Percentiles rank a stretch among this genome's conserved stretches.
phyloP scores from a whole-genome alignment of 2,113 vertebrate species.

The Bos taurus region DNA sequence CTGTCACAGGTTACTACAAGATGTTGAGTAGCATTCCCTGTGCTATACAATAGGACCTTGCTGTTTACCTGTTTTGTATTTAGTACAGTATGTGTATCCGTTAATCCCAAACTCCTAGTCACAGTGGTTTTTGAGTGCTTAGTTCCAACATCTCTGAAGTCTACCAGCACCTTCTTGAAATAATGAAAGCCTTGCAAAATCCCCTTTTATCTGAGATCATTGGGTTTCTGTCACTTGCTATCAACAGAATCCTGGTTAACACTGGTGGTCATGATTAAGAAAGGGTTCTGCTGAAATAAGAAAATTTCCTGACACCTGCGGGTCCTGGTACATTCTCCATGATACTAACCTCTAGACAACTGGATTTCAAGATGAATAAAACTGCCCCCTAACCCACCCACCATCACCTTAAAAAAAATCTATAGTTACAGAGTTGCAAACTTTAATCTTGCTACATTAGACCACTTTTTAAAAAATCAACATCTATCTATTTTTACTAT shows the following conservation, averaged over 20 bases:
- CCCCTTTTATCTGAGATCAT: neutral
- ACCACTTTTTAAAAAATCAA: neutral
- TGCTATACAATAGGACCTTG: neutral
- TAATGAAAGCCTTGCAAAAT: neutral
- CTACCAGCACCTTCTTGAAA: neutral
- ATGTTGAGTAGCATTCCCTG: neutral
- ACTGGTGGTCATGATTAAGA: neutral
- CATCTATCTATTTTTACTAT: neutral
- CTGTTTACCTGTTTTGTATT: neutral
- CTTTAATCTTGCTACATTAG: neutral
- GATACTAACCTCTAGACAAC: neutral
- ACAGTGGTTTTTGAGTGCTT: neutral
- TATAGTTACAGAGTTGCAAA: neutral
- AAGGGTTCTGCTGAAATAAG: neutral
- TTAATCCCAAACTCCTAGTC: neutral
- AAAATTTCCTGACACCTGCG: neutral
- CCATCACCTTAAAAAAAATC: neutral
- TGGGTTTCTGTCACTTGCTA: neutral
- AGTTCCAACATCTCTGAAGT: neutral
- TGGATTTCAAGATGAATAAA: neutral
- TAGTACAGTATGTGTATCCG: neutral
- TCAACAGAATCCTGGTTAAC: neutral
- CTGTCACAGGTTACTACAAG: neutral
- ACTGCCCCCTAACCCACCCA: neutral
- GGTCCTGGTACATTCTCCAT: neutral